These are phyloP conservation scores for Rhinatrema bivittatum DNA, from an alignment of 2,797 vertebrate species.

Conservation along the genomic window DNA sequence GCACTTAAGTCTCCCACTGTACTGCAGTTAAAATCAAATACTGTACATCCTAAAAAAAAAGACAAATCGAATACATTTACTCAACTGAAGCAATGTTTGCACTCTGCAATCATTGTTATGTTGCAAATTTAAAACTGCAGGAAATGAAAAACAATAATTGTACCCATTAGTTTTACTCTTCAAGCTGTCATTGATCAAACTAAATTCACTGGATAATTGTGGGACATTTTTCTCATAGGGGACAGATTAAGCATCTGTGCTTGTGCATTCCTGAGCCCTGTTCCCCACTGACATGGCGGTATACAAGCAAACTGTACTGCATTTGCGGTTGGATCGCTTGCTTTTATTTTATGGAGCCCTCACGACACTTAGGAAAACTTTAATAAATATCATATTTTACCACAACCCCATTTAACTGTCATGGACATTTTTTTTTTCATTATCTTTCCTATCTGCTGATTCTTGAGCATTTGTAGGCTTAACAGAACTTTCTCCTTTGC, in stretches of 20 bases:
- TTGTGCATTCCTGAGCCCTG: not conserved
- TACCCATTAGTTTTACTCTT: not conserved
- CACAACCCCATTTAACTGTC: too few relatives aligned
- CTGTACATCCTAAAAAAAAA: too few relatives aligned
- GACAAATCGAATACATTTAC: not conserved
- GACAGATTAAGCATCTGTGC: not conserved
- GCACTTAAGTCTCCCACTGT: not conserved
- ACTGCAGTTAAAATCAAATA: not conserved
- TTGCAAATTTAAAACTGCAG: not conserved
- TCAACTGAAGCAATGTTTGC: not conserved
- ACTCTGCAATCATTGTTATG: not conserved
- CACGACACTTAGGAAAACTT: too few relatives aligned
- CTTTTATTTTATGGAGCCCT: not conserved
- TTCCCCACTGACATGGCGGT: not conserved
- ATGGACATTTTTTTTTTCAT: too few relatives aligned
- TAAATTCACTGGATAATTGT: not conserved
- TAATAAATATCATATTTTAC: too few relatives aligned
- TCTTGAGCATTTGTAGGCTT: too few relatives aligned
- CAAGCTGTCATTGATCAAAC: not conserved
- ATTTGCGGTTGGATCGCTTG: conserved; percentile 1
- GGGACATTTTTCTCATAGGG: not conserved
- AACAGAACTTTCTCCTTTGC: too few relatives aligned
- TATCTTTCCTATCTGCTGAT: too few relatives aligned
- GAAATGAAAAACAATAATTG: not conserved
- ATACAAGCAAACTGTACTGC: too few relatives aligned